A percentile compares a stretch with the other conserved stretches of the same genome.
These are phyloP conservation scores for Ptychochromis oligacanthus DNA, from an alignment of 2,113 vertebrate genomes.

Conservation along the genomic window DNA sequence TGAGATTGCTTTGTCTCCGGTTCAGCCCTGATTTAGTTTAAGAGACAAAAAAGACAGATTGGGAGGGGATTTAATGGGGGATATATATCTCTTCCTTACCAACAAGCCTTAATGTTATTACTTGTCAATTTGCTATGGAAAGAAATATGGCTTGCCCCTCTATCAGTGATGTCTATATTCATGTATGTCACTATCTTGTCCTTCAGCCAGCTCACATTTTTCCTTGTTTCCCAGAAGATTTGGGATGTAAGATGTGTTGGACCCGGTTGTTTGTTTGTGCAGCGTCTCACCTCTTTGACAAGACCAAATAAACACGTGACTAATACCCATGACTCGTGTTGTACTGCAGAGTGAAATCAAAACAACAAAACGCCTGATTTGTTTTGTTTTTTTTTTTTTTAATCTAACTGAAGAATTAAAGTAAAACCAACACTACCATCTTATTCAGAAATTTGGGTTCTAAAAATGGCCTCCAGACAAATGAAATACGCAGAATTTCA, in stretches of 20 bases:
- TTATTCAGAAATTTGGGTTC: neutral
- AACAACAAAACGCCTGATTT: neutral
- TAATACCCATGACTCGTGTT: constrained; percentile 61
- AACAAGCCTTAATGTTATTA: constrained; percentile 67
- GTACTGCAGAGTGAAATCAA: constrained; percentile 47
- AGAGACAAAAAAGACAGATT: constrained; percentile 28
- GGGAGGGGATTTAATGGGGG: constrained; percentile 27
- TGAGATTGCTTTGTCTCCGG: constrained; percentile 34
- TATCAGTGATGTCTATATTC: constrained; percentile 34
- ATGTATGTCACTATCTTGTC: constrained; percentile 45
- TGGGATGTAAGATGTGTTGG: constrained; percentile 55
- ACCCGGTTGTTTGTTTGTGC: constrained; percentile 53
- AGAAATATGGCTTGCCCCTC: constrained; percentile 49
- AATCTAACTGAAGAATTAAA: neutral
- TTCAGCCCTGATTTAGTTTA: constrained; percentile 34
- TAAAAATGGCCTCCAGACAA: neutral
- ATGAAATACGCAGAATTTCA: neutral
- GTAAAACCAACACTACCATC: neutral
- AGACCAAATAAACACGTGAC: constrained; percentile 77
- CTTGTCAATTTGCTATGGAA: constrained; percentile 38
- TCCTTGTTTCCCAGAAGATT: constrained; percentile 41
- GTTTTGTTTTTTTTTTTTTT: too few species aligned
- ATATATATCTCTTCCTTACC: constrained; percentile 54
- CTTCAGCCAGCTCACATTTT: constrained; percentile 38
- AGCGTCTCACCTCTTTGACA: constrained; percentile 70